phyloP scores from a whole-genome alignment of 2,888 invertebrate species.

The Tricholauxania praeusta region DNA sequence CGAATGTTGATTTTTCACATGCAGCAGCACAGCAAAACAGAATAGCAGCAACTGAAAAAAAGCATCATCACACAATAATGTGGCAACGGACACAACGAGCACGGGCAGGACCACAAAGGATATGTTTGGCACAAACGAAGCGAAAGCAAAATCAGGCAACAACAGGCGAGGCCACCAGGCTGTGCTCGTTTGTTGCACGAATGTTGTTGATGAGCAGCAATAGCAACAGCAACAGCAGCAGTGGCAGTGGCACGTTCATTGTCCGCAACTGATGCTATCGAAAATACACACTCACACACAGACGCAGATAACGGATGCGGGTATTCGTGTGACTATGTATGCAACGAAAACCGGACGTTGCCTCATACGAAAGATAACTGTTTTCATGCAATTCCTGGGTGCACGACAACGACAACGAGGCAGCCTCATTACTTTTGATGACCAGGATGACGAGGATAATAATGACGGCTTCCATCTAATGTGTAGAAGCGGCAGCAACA shows the following conservation, averaged over 20 bases:
- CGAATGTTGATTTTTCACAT: conserved; percentile 22
- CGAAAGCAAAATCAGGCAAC: too few species aligned
- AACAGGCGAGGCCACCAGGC: too few species aligned
- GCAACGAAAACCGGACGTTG: background rate
- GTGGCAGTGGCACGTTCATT: conserved; percentile 15
- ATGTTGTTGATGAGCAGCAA: background rate
- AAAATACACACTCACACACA: too few species aligned
- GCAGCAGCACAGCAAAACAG: background rate
- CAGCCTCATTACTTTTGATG: conserved; percentile 30
- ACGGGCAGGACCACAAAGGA: background rate
- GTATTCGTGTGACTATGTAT: background rate
- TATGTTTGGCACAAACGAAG: too few species aligned
- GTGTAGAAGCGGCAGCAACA: background rate
- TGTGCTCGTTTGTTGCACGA: too few species aligned
- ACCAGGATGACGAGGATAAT: conserved; percentile 30
- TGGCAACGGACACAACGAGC: background rate
- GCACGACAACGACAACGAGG: background rate
- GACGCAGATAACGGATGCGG: conserved; percentile 6
- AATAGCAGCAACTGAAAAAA: too few species aligned
- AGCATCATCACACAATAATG: background rate
- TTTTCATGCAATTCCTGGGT: background rate
- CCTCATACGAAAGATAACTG: conserved; percentile 16
- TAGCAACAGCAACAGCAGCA: conserved; percentile 18
- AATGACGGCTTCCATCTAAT: conserved; percentile 26
- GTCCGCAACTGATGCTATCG: conserved; percentile 27